Base-by-base conservation (phyloP, 2,797 vertebrate genomes). In the Cossypha caffra region DNA sequence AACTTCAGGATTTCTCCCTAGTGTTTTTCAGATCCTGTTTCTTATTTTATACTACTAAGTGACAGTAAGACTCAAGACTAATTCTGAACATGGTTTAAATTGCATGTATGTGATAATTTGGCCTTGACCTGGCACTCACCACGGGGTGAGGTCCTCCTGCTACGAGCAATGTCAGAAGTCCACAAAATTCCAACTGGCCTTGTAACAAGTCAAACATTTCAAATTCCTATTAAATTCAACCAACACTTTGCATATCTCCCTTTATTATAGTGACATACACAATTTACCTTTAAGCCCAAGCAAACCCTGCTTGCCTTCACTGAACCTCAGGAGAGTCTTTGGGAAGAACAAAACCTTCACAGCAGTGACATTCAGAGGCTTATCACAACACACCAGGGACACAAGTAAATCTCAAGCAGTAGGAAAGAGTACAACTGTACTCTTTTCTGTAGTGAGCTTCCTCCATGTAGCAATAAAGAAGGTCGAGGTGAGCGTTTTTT, bases 151-250 rank as follows among this genome's bases (percentile, higher is more conserved):
- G 45, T 74, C 57, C 63, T 61, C 72, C 52, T 48, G 66, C 69
- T 72, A 61, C 0, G 2, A 86, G 47, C 50, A 86, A 42, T n/a
- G 55, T 67, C 55, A 79, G 35, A 86, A 93, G 52, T 40, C 25
- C 50, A 76, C 38, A 37, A 24, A 68, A 43, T 38, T 69, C 24
- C 45, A 87, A 58, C 38, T 79, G 81, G 64, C 69, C 62, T 88
- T 66, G 20, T 78, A 76, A 91, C 68, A 94, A 86, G 54, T 61
- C 68, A 91, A 90, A 87, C 37, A 72, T 91, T 91, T 35, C 43
- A 72, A 83, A 86, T 92, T 93, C 78, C 72, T 78, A 21, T 37
- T 67, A 77, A 93, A 93, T 55, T 91, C 81, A 93, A 89, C 45
- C 16, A 85, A 76, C 23, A 24, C n/a, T 86, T 91, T 79, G 31